These are phyloP conservation scores for Mastomys coucha DNA, from an alignment of 2,113 vertebrate genomes.

Conservation along the genomic window DNA sequence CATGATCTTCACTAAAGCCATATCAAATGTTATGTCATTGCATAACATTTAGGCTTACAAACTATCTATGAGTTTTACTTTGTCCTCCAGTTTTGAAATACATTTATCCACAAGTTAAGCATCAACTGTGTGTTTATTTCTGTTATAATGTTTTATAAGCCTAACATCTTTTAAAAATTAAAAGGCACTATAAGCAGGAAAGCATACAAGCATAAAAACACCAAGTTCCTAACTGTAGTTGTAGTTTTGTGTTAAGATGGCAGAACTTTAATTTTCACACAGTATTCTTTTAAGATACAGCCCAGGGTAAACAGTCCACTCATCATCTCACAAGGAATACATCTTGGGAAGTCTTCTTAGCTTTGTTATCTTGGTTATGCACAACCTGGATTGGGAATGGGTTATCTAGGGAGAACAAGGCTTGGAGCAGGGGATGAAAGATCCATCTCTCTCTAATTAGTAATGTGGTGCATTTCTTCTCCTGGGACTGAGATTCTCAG, in stretches of 20 bases:
- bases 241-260: background rate
- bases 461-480: background rate
- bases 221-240: background rate
- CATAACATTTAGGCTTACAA: slow-evolving; percentile 11
- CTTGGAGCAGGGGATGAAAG: background rate
- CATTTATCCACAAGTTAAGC: background rate
- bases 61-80: background rate
- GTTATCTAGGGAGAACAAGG: background rate
- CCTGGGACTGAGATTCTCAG: slow-evolving; percentile 6
- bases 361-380: slow-evolving; percentile 1
- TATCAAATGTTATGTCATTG: slow-evolving; percentile 9
- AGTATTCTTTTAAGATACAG: slow-evolving; percentile 29
- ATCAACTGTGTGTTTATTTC: slow-evolving; percentile 35
- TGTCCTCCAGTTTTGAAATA: background rate
- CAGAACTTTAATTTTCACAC: slow-evolving; percentile 10
- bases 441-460: background rate
- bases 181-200: slow-evolving; percentile 16
- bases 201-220: slow-evolving; percentile 46
- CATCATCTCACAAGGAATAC: slow-evolving; percentile 22
- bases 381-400: background rate
- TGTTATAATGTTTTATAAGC: slow-evolving; percentile 29
- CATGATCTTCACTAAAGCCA: slow-evolving; percentile 11
- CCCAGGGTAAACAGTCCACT: background rate
- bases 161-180: background rate
- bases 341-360: slow-evolving; percentile 17